These are phyloP conservation scores for Catalaphyllia jardinei DNA, from an alignment of 64 coral and sea anemone genomes.

Conservation along the genomic window DNA sequence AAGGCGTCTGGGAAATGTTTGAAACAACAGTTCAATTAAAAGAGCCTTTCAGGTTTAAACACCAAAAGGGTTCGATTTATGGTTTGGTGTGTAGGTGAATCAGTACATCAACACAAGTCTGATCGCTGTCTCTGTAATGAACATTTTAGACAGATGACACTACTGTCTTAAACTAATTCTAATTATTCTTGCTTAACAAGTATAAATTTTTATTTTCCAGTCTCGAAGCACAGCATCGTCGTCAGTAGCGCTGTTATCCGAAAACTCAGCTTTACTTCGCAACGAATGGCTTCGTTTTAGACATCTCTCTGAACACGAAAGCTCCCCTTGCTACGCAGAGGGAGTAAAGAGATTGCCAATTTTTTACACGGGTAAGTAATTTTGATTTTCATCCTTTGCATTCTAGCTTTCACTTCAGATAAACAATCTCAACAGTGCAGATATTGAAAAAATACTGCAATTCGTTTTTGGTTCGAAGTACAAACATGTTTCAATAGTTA, in stretches of 20 bases:
- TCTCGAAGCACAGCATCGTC: constrained; percentile 23
- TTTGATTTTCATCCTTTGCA: neutral
- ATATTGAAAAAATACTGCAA: too few species aligned
- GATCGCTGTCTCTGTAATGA: too few species aligned
- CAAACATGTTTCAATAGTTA: too few species aligned
- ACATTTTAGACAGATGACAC: too few species aligned
- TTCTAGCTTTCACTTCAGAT: too few species aligned
- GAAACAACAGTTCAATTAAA: constrained; percentile 9
- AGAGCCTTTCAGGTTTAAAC: neutral
- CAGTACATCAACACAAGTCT: too few species aligned
- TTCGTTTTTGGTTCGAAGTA: too few species aligned
- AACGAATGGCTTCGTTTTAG: constrained; percentile 79
- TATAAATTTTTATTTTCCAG: neutral
- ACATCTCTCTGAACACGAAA: constrained; percentile 58
- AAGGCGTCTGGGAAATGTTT: neutral
- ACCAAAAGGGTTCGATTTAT: neutral
- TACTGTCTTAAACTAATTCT: too few species aligned
- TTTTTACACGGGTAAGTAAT: constrained; percentile 69
- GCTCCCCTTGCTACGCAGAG: constrained; percentile 44
- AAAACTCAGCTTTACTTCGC: constrained; percentile 22
- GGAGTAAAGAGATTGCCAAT: constrained; percentile 54
- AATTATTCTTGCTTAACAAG: neutral
- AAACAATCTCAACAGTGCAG: neutral
- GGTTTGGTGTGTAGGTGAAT: too few species aligned
- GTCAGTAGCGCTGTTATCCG: constrained; percentile 24